Percentiles rank a stretch among this genome's conserved stretches.
Evolutionary conservation across 2,797 vertebrate species (phyloP).

Genomic region (Melopsittacus undulatus): DNA sequence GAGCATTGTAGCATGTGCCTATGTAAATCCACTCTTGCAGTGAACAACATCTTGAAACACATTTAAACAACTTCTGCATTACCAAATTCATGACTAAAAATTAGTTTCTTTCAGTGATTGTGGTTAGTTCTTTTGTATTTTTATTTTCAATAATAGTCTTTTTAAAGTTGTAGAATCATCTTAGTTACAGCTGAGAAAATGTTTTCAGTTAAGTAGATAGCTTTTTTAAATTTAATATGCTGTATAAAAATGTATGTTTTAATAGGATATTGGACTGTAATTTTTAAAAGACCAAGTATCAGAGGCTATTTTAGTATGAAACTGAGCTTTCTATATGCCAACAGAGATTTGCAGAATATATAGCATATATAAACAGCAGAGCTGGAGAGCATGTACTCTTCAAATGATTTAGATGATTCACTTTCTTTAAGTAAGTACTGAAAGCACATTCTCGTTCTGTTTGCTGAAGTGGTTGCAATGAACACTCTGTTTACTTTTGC

Average conservation of each 20-base stretch:
- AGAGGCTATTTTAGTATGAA: constrained; percentile 5
- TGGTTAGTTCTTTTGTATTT: not conserved
- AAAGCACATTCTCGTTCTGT: not conserved
- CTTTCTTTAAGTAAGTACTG: not conserved
- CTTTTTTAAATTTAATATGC: constrained; percentile 23
- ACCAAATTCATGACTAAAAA: not conserved
- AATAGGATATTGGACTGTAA: not conserved
- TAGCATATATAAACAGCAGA: not conserved
- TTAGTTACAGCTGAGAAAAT: constrained; percentile 47
- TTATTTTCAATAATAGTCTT: not conserved
- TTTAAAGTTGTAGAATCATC: not conserved
- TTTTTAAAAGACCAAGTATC: constrained; percentile 13
- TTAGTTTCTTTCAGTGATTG: not conserved
- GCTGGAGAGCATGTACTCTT: not conserved
- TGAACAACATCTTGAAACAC: not conserved
- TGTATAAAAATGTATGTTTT: constrained; percentile 33
- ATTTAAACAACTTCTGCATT: not conserved
- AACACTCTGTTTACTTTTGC: constrained; percentile 6
- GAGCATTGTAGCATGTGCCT: not conserved
- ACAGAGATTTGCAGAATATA: constrained; percentile 7
- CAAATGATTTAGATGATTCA: not conserved
- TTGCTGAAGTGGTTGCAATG: not conserved
- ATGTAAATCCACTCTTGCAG: not conserved
- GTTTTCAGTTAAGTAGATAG: constrained; percentile 10
- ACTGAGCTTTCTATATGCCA: not conserved